Evolutionary conservation across 2,888 invertebrate genomes (phyloP).

Genomic region (Bhutanitis thaidina): DNA sequence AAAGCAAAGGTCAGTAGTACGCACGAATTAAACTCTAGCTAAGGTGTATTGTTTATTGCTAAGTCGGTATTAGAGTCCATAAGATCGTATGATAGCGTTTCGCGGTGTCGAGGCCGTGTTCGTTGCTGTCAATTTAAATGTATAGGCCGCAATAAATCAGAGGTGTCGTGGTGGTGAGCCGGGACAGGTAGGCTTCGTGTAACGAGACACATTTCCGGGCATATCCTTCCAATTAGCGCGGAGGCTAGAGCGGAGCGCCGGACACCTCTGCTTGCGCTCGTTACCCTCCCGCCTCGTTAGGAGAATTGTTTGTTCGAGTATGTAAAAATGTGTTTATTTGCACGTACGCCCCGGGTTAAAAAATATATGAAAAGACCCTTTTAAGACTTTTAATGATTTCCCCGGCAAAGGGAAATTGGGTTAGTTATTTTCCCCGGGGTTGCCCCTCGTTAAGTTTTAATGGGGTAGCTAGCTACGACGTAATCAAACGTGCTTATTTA

Average conservation of each 20-base stretch:
- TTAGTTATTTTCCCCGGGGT: slow-evolving; percentile 79
- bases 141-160: slow-evolving; percentile 62
- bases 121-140: slow-evolving; percentile 61
- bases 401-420: slow-evolving; percentile 79
- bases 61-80: slow-evolving; percentile 12
- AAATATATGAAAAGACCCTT: slow-evolving; percentile 78
- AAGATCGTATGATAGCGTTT: slow-evolving; percentile 12
- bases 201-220: slow-evolving; percentile 71
- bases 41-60: slow-evolving; percentile 13
- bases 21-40: slow-evolving; percentile 2
- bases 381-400: slow-evolving; percentile 81
- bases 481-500: slow-evolving; percentile 79
- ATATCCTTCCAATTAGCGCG: slow-evolving; percentile 71
- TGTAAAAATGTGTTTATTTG: slow-evolving; percentile 81
- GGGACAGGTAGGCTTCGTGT: slow-evolving; percentile 55
- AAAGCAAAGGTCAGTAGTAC: slow-evolving; percentile 13
- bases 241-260: slow-evolving; percentile 26
- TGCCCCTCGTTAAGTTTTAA: slow-evolving; percentile 80
- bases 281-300: slow-evolving; percentile 76
- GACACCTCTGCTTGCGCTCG: slow-evolving; percentile 50
- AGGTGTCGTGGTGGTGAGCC: slow-evolving; percentile 43
- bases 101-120: slow-evolving; percentile 29
- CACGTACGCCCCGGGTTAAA: slow-evolving; percentile 77
- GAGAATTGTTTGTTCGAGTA: slow-evolving; percentile 79
- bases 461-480: slow-evolving; percentile 78